phyloP scores from a whole-genome alignment of 2,113 vertebrate species.

The Nothobranchius furzeri region DNA sequence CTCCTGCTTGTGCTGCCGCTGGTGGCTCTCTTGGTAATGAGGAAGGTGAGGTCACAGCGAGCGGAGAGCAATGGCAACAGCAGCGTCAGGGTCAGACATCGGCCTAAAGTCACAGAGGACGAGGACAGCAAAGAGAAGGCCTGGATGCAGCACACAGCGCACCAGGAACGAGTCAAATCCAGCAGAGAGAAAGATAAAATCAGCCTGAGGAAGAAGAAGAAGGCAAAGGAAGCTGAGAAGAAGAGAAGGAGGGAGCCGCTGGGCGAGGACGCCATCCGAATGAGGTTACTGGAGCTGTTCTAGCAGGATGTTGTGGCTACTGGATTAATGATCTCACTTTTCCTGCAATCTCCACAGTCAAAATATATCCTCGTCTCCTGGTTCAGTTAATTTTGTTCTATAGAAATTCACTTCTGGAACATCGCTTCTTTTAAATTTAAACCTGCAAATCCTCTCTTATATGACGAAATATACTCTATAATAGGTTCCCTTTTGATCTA shows the following conservation, averaged over 20 bases:
- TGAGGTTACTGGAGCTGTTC: constrained; percentile 77
- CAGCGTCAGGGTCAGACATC: constrained; percentile 49
- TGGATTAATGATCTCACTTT: constrained; percentile 16
- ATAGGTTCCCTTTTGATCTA: too few species aligned
- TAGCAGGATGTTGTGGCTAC: constrained; percentile 34
- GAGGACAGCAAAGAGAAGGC: constrained; percentile 49
- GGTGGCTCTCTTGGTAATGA: constrained; percentile 72
- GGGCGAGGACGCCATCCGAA: constrained; percentile 87
- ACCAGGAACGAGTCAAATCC: constrained; percentile 53
- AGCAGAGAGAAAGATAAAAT: constrained; percentile 69
- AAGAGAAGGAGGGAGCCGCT: constrained; percentile 84
- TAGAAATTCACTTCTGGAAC: too few species aligned
- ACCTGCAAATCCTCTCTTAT: too few species aligned
- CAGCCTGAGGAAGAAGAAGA: constrained; percentile 76
- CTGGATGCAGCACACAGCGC: constrained; percentile 43
- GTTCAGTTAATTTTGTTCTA: too few species aligned
- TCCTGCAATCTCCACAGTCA: too few species aligned
- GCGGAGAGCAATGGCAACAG: constrained; percentile 58
- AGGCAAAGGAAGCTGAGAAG: constrained; percentile 77
- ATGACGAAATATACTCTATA: too few species aligned
- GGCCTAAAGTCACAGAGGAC: constrained; percentile 50
- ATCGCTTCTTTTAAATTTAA: too few species aligned
- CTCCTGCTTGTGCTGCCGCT: constrained; percentile 68
- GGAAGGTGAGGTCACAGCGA: constrained; percentile 71
- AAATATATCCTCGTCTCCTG: too few species aligned